Percentiles rank a stretch among this genome's conserved stretches.
phyloP scores from a whole-genome alignment of 2,113 vertebrate species.

The Pomatostomus ruficeps region DNA sequence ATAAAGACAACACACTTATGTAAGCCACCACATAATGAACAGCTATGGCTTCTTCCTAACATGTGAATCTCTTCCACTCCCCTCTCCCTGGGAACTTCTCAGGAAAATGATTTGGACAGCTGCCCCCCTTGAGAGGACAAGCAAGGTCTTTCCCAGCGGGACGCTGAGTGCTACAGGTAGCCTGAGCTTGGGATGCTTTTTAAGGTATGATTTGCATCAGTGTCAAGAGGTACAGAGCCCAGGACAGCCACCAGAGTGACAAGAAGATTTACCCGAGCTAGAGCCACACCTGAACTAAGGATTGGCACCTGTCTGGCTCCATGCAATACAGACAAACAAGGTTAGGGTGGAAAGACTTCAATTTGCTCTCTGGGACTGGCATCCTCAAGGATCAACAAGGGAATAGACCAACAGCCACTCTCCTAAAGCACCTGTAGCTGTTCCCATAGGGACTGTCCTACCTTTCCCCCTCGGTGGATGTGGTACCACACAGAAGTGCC shows the following conservation, averaged over 20 bases:
- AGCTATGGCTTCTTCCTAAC: neutral
- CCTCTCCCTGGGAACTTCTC: neutral
- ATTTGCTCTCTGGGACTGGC: neutral
- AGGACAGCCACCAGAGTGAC: neutral
- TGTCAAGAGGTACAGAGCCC: neutral
- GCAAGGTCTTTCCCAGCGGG: neutral
- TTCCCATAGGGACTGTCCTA: constrained; percentile 18
- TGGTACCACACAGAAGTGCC: constrained; percentile 99
- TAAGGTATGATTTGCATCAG: neutral
- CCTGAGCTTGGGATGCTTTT: neutral
- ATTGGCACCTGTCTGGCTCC: neutral
- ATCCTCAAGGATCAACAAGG: neutral
- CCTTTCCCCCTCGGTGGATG: constrained; percentile 94
- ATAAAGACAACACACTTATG: constrained; percentile 1
- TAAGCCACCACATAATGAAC: neutral
- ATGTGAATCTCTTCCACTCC: neutral
- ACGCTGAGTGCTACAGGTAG: neutral
- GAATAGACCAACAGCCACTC: neutral
- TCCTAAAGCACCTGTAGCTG: neutral
- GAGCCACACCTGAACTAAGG: neutral
- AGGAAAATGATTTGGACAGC: neutral
- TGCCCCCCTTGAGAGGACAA: neutral
- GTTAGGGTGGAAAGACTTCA: neutral
- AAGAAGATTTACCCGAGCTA: neutral
- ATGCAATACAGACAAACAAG: neutral